Conservation (phyloP, 2,113 vertebrate species). For the Philantomba maxwellii region DNA sequence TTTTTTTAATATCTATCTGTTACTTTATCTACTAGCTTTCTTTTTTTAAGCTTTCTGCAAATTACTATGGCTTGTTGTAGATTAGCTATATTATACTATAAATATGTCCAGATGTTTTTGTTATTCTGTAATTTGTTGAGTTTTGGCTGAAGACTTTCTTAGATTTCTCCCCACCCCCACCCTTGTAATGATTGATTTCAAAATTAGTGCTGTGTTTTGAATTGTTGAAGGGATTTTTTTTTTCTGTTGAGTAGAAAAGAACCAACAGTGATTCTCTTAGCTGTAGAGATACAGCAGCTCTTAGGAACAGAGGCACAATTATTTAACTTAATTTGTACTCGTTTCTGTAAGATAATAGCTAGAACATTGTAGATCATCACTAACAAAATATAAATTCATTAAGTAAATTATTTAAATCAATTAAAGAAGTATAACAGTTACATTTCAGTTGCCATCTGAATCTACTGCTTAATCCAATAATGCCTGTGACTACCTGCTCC, state of each 20-base stretch:
- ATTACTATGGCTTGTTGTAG: constrained; percentile 79
- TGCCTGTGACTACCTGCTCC: constrained; percentile 20
- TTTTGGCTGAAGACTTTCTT: constrained; percentile 77
- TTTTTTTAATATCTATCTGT: constrained; percentile 42
- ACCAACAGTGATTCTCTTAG: constrained; percentile 47
- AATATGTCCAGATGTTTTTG: constrained; percentile 84
- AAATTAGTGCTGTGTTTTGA: constrained; percentile 70
- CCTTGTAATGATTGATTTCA: constrained; percentile 77
- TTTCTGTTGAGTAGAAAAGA: constrained; percentile 65
- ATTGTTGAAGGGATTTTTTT: constrained; percentile 38
- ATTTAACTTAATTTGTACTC: constrained; percentile 68
- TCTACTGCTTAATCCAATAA: constrained; percentile 58
- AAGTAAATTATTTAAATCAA: constrained; percentile 65
- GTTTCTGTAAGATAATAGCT: constrained; percentile 59
- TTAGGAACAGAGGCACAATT: constrained; percentile 52
- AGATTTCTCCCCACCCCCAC: not conserved
- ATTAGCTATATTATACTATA: constrained; percentile 81
- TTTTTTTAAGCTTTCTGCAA: constrained; percentile 75
- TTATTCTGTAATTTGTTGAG: constrained; percentile 83
- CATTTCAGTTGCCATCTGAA: constrained; percentile 48
- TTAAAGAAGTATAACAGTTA: constrained; percentile 70
- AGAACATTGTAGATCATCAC: constrained; percentile 57
- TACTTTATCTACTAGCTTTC: constrained; percentile 63
- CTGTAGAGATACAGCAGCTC: constrained; percentile 54
- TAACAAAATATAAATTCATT: constrained; percentile 55